phyloP scores from a whole-genome alignment of 2,797 vertebrate genomes.

The Schizopygopsis pylzovi region DNA sequence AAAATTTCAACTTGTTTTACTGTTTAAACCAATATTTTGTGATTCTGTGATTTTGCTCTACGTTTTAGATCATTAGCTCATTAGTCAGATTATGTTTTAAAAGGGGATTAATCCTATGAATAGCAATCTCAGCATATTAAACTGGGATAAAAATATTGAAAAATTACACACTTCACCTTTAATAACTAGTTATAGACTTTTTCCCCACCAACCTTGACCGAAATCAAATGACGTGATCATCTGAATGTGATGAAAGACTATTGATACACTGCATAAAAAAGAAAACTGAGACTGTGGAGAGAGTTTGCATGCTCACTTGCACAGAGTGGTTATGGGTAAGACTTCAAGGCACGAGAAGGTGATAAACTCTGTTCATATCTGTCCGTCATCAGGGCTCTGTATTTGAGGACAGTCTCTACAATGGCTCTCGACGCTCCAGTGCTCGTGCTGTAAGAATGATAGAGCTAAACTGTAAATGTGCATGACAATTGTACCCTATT shows the following conservation, averaged over 20 bases:
- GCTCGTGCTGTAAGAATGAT: conserved; percentile 69
- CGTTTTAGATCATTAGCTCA: not conserved
- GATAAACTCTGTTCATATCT: not conserved
- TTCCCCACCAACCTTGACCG: not conserved
- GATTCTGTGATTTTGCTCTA: not conserved
- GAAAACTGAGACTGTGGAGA: conserved; percentile 2
- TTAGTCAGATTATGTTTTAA: not conserved
- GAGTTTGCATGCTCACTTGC: conserved; percentile 1
- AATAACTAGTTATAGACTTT: not conserved
- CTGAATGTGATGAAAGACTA: conserved; percentile 5
- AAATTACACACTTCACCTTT: conserved; percentile 7
- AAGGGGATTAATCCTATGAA: not conserved
- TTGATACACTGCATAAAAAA: conserved; percentile 26
- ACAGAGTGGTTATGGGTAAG: not conserved
- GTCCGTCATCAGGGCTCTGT: conserved; percentile 66
- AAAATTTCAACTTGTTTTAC: not conserved
- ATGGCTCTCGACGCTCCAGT: conserved; percentile 62
- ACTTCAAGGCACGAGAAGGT: not conserved
- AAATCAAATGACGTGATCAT: not conserved
- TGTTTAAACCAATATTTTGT: not conserved
- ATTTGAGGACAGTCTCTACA: conserved; percentile 71
- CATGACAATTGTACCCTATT: not conserved
- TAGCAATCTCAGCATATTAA: not conserved
- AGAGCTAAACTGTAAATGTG: not conserved
- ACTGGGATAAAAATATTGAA: not conserved